Evolutionary conservation across 2,888 invertebrate species (phyloP).

Genomic region (Rhingia campestris): DNA sequence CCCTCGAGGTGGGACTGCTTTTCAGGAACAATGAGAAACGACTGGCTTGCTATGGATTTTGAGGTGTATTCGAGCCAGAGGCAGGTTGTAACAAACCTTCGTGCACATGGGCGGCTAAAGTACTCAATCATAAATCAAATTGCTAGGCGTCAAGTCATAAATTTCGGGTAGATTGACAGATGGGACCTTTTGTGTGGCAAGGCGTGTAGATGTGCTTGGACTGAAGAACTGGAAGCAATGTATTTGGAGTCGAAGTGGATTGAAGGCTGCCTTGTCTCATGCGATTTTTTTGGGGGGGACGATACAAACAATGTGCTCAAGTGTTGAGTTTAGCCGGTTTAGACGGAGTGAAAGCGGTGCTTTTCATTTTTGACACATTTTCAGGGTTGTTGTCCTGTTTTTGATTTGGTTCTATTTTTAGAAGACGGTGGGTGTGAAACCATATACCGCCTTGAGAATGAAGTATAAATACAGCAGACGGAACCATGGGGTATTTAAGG

Average conservation of each 20-base stretch:
- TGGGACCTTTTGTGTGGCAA: conserved; percentile 28
- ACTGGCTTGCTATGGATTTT: neutral
- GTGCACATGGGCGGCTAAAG: neutral
- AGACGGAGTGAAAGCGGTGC: conserved; percentile 11
- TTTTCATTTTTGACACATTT: conserved; percentile 32
- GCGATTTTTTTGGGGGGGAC: neutral
- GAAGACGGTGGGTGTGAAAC: neutral
- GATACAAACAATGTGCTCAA: conserved; percentile 25
- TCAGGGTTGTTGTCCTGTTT: neutral
- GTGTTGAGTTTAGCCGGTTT: conserved; percentile 31
- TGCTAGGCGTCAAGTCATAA: conserved; percentile 49
- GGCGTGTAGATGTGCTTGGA: neutral
- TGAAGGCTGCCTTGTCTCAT: too few species aligned
- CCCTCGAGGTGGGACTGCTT: conserved; percentile 2
- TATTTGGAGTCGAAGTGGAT: too few species aligned
- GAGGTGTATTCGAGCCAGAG: neutral
- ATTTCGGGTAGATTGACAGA: conserved; percentile 48
- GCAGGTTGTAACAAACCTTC: neutral
- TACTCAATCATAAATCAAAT: conserved; percentile 52
- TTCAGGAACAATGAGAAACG: conserved; percentile 28
- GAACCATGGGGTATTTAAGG: too few species aligned
- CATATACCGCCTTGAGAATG: too few species aligned
- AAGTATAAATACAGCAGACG: too few species aligned
- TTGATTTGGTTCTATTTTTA: conserved; percentile 26
- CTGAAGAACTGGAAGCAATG: too few species aligned